Conservation (phyloP, 2,888 invertebrate species). For the Noctuana brunneofusca region DNA sequence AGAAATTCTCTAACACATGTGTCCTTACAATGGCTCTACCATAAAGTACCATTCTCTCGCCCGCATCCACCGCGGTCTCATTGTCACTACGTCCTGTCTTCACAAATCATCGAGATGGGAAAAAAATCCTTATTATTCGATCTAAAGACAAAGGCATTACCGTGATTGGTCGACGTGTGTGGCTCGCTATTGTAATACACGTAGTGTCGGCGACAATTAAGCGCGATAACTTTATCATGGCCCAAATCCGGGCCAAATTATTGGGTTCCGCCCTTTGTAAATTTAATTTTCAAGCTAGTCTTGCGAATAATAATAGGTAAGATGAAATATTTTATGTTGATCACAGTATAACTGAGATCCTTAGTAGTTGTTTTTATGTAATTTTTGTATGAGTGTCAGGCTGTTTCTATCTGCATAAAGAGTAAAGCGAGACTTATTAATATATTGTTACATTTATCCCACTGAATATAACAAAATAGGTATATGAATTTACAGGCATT, state of each 20-base stretch:
- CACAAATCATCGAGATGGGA: slow-evolving; percentile 72
- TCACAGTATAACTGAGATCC: neutral
- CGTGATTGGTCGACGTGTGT: slow-evolving; percentile 75
- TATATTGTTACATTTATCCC: too few relatives aligned
- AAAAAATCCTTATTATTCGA: slow-evolving; percentile 58
- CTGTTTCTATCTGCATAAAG: too few relatives aligned
- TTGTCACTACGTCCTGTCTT: slow-evolving; percentile 75
- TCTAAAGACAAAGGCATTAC: slow-evolving; percentile 73
- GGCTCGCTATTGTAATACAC: slow-evolving; percentile 55
- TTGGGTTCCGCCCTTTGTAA: neutral
- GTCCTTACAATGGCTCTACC: slow-evolving; percentile 62
- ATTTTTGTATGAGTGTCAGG: too few relatives aligned
- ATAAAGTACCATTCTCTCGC: slow-evolving; percentile 71
- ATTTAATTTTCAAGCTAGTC: neutral
- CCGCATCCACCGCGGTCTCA: slow-evolving; percentile 71
- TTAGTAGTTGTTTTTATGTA: neutral
- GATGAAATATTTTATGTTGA: neutral
- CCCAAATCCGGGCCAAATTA: slow-evolving; percentile 14
- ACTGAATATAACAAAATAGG: too few relatives aligned
- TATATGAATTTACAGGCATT: too few relatives aligned
- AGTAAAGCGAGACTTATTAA: too few relatives aligned
- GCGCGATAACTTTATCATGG: slow-evolving; percentile 56
- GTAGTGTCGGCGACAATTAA: slow-evolving; percentile 58
- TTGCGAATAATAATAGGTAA: neutral
- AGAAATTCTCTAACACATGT: slow-evolving; percentile 45